These are phyloP conservation scores for Ricordea florida DNA, from an alignment of 92 coral and sea anemone genomes.

Conservation along the genomic window DNA sequence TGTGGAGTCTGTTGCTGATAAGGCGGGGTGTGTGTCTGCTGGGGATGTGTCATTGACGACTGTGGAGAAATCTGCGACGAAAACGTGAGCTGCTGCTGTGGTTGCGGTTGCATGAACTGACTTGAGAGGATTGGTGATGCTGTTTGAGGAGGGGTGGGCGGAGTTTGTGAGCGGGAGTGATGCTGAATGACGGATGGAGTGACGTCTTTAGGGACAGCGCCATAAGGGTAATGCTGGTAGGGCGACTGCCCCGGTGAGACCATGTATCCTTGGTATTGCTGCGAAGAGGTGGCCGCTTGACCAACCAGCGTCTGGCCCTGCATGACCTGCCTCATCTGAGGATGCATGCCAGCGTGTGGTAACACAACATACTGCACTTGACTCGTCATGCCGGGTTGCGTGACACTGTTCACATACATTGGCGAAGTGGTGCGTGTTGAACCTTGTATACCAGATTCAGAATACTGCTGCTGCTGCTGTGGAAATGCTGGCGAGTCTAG, in stretches of 20 bases:
- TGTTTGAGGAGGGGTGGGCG: slow-evolving; percentile 92
- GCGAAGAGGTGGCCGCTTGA: slow-evolving; percentile 65
- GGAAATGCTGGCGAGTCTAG: slow-evolving; percentile 39
- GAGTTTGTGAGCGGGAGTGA: slow-evolving; percentile 88
- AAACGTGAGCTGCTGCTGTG: slow-evolving; percentile 44
- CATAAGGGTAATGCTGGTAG: slow-evolving; percentile 47
- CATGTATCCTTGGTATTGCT: slow-evolving; percentile 56
- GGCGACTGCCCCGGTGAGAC: slow-evolving; percentile 47
- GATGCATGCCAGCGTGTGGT: slow-evolving; percentile 74
- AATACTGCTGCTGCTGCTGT: slow-evolving; percentile 50
- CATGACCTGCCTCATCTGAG: slow-evolving; percentile 46
- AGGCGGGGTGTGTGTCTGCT: slow-evolving; percentile 65
- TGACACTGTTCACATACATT: slow-evolving; percentile 76
- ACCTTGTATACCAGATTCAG: slow-evolving; percentile 67
- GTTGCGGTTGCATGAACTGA: slow-evolving; percentile 44
- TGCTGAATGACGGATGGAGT: slow-evolving; percentile 65
- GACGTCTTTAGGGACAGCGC: slow-evolving; percentile 23
- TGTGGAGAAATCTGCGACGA: slow-evolving; percentile 54
- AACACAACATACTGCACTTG: slow-evolving; percentile 91
- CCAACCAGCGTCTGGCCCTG: slow-evolving; percentile 47
- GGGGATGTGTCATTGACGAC: slow-evolving; percentile 10
- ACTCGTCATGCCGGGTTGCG: slow-evolving; percentile 80
- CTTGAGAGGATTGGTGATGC: slow-evolving; percentile 76
- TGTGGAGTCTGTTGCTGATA: slow-evolving; percentile 66
- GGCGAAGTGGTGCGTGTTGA: slow-evolving; percentile 77